Evolutionary conservation across 2,113 vertebrate genomes (phyloP).

Genomic region (Poecilia latipinna): DNA sequence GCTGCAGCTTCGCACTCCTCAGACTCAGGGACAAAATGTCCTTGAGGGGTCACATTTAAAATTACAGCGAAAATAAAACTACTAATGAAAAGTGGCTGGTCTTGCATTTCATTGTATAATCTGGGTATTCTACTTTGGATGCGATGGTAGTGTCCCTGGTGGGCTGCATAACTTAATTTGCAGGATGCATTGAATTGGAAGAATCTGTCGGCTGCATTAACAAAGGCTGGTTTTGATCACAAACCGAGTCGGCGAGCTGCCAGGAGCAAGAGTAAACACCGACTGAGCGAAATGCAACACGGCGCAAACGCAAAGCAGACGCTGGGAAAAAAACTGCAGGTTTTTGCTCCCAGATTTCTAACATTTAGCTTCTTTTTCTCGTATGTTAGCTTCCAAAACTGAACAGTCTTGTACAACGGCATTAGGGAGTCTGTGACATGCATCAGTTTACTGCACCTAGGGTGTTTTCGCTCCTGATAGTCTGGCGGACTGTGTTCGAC

Average conservation of each 20-base stretch:
- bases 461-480: no score
- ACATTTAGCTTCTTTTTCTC: not conserved
- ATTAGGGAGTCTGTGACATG: not conserved
- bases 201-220: slow-evolving; percentile 24
- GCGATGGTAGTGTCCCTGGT: slow-evolving; percentile 14
- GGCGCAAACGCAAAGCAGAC: slow-evolving; percentile 17
- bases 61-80: not conserved
- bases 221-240: not conserved
- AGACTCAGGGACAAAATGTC: not conserved
- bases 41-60: not conserved
- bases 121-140: not conserved
- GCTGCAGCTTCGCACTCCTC: not conserved
- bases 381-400: not conserved
- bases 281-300: not conserved
- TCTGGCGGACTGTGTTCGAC: no score
- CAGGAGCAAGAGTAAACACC: slow-evolving; percentile 8
- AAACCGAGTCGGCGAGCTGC: not conserved
- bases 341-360: not conserved
- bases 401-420: not conserved
- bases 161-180: slow-evolving; percentile 34
- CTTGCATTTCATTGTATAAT: slow-evolving; percentile 1
- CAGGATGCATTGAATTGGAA: slow-evolving; percentile 19
- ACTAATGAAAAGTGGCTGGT: slow-evolving; percentile 10
- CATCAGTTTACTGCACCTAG: not conserved
- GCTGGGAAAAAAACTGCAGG: not conserved